phyloP scores from a whole-genome alignment of 2,113 vertebrate species.

The Gavia stellata region DNA sequence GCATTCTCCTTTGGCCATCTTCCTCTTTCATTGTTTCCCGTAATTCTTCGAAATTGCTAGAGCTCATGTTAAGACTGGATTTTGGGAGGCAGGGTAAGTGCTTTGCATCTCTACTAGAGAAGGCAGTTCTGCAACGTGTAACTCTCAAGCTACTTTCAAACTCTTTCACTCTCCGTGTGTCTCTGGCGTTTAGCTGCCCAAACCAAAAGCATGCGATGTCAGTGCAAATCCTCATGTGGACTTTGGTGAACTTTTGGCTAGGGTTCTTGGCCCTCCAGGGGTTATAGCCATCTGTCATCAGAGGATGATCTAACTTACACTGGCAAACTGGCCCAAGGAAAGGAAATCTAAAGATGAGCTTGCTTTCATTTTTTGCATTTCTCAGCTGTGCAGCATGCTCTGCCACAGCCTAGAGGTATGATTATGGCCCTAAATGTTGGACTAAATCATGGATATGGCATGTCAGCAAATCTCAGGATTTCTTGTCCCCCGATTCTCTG shows the following conservation, averaged over 20 bases:
- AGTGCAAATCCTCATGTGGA: not conserved
- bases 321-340: conserved; percentile 21
- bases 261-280: not conserved
- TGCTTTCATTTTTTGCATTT: not conserved
- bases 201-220: not conserved
- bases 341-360: not conserved
- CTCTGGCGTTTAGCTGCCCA: not conserved
- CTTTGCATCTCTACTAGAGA: not conserved
- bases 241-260: not conserved
- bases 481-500: not conserved
- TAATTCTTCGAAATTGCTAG: not conserved
- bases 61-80: not conserved
- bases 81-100: not conserved
- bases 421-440: not conserved
- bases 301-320: conserved; percentile 16
- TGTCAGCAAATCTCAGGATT: conserved; percentile 8
- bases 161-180: fast-evolving
- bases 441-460: not conserved
- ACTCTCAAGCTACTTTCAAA: not conserved
- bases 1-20: not conserved
- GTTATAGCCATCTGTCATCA: not conserved
- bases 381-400: not conserved
- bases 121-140: not conserved
- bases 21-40: not conserved
- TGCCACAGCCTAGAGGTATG: not conserved